phyloP scores from a whole-genome alignment of 2,888 invertebrate genomes.

The Brachypalpus laphriformis region DNA sequence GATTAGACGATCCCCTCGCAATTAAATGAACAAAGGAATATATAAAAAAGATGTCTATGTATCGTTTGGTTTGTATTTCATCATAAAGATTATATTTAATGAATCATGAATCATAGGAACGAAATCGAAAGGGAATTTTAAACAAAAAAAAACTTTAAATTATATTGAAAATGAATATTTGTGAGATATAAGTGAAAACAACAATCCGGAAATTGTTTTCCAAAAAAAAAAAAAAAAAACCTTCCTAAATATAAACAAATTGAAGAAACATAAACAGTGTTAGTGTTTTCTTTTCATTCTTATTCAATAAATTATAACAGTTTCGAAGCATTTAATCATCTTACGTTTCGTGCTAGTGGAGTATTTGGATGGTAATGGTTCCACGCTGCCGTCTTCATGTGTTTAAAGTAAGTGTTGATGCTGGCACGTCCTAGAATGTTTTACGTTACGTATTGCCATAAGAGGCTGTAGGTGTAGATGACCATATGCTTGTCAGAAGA shows the following conservation, averaged over 20 bases:
- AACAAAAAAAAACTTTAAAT: conserved; percentile 35
- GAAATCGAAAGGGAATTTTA: conserved; percentile 54
- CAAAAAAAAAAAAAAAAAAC: conserved; percentile 37
- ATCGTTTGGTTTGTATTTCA: conserved; percentile 67
- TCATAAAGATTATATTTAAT: conserved; percentile 39
- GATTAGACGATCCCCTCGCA: conserved; percentile 66
- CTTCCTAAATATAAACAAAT: conserved; percentile 66
- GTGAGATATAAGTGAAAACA: conserved; percentile 55
- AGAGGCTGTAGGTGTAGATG: too few species aligned
- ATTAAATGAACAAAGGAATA: conserved; percentile 75
- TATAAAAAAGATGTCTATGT: conserved; percentile 56
- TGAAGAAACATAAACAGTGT: conserved; percentile 28
- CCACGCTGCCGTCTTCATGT: too few species aligned
- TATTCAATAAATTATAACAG: too few species aligned
- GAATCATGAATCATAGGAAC: conserved; percentile 45
- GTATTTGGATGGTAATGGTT: too few species aligned
- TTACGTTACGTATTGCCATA: too few species aligned
- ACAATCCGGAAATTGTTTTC: conserved; percentile 55
- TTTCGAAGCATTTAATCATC: too few species aligned
- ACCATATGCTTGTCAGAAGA: too few species aligned
- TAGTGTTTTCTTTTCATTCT: neutral
- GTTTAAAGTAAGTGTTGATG: too few species aligned
- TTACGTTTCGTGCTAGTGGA: too few species aligned
- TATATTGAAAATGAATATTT: conserved; percentile 54
- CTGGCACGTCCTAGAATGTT: too few species aligned